Base-by-base conservation (phyloP, 2,888 invertebrate species). In the Neria commutata region DNA sequence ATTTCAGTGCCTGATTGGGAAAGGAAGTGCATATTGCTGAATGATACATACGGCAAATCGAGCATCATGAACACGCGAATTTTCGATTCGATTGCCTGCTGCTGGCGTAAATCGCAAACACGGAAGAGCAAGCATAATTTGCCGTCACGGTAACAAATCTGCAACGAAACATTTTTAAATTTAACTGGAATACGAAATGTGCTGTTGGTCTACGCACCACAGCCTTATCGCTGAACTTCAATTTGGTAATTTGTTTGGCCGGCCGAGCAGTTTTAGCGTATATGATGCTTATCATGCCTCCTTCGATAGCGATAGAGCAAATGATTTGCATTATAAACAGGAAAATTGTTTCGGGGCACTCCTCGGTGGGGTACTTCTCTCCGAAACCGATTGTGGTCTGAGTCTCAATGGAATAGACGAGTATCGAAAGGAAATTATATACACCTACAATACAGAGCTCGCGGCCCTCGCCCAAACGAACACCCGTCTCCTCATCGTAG, bases 361-460 rank as follows among this genome's bases (percentile, higher is more conserved):
- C 89, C 67, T 92, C 91, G 25, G 89, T 92, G 0, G 92, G 91
- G 75, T 87, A 90, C 60, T 94, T 85, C 17, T 87, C 87, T 1
- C 94, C 94, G 74, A 93, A 95, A 0, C 94, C 95, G 37, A 94
- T 92, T 0, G 93, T 88, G 72, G 87, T 87, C 83, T 94, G 93
- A 1, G 93, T 94, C 80, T 95, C 95, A 60, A 95, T 88, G 42
- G 92, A 91, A 84, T 94, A 93, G 77, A 94, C 86, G 61, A 94
- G 86, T 61, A 88, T 84, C 0, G 87, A 88, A 25, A 87, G 86
- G 59, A 89, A 88, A 16, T 85, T 85, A 0, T 83, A 81, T 0
- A 87, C 87, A 0, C 88, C 88, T 3, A 83, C 83, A 29, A 88
- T 84, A 64, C 88, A 88, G 0, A 82, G 83, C 29, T 70, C 76